phyloP scores from a whole-genome alignment of 2,888 invertebrate species.

The Pomacea canaliculata region DNA sequence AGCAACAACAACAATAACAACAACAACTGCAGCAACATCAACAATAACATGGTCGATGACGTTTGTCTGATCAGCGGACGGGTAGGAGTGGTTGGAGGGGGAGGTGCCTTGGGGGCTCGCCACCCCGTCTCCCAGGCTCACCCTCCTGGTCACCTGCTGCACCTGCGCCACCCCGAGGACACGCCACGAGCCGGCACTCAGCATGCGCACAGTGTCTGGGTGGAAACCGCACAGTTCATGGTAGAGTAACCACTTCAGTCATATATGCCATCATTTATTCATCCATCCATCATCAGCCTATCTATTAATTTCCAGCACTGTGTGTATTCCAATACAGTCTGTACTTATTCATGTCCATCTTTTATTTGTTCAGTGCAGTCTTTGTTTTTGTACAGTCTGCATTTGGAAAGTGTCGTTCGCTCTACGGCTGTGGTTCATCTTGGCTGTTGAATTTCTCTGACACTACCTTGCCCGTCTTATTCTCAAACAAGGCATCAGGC shows the following conservation, averaged over 20 bases:
- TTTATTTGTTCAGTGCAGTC: not conserved
- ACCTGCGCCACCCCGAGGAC: not conserved
- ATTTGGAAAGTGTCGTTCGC: too few relatives aligned
- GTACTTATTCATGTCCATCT: not conserved
- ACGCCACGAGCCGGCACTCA: not conserved
- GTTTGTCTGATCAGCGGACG: constrained; percentile 1
- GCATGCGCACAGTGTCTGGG: not conserved
- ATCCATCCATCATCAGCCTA: too few relatives aligned
- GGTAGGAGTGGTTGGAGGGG: constrained; percentile 4
- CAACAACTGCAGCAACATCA: not conserved
- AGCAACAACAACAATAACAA: not conserved
- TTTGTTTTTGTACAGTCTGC: not conserved
- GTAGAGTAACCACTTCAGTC: not conserved
- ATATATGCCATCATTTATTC: not conserved
- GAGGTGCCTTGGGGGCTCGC: not conserved
- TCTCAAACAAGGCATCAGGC: too few relatives aligned
- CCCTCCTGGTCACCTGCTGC: not conserved
- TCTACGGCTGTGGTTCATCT: too few relatives aligned
- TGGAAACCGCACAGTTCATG: constrained; percentile 6
- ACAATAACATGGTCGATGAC: not conserved
- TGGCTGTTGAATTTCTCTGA: too few relatives aligned
- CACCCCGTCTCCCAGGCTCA: not conserved
- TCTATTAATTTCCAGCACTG: not conserved
- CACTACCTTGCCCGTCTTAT: too few relatives aligned
- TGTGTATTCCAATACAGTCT: not conserved